Base-by-base conservation (phyloP, 2,797 vertebrate species). In the Eutrigla gurnardus region DNA sequence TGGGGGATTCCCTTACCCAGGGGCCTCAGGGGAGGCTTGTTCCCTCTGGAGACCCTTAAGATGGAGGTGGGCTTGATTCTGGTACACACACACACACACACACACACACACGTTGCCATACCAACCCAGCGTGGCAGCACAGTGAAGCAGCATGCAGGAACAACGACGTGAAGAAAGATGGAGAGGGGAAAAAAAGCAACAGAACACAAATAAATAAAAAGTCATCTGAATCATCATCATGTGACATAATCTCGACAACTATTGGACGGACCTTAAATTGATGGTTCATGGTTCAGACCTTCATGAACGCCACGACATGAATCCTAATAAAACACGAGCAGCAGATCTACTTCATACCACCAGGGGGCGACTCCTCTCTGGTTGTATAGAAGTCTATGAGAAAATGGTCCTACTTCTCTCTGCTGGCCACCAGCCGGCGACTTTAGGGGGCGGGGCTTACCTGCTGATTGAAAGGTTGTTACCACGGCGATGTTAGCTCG, bases 41-140 rank as follows among this genome's bases (percentile, higher is more conserved):
- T 91, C 77, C 80, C 85, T 83, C 81, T 77, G 46, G 82, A 90
- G 73, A 87, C 81, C 78, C 84, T 89, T 61, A 93, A 78, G 77
- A 88, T 81, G 70, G 83, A 92, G 62, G 80, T 88, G 58, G 90
- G 92, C 77, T 89, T 83, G 77, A 91, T 86, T 89, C 88, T 93
- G 79, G 36, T 45, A n/a, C 43, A 65, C 55, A 36, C 43, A 42
- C 8, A n/a, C 55, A 52, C 64, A 79, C 67, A 69, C 57, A 9
- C 42, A 64, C 65, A 75, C 7, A 13, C 52, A 83, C 68, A 75
- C 49, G 4, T 25, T 63, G 46, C n/a, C 80, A 90, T 82, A 91
- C 89, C 80, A 87, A 90, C 83, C 86, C 78, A 84, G 73, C 33
- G 70, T 71, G 84, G 25, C 80, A 84, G 85, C 83, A 84, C 25